Conservation (phyloP, 2,797 vertebrate species). For the Sus cebifrons region DNA sequence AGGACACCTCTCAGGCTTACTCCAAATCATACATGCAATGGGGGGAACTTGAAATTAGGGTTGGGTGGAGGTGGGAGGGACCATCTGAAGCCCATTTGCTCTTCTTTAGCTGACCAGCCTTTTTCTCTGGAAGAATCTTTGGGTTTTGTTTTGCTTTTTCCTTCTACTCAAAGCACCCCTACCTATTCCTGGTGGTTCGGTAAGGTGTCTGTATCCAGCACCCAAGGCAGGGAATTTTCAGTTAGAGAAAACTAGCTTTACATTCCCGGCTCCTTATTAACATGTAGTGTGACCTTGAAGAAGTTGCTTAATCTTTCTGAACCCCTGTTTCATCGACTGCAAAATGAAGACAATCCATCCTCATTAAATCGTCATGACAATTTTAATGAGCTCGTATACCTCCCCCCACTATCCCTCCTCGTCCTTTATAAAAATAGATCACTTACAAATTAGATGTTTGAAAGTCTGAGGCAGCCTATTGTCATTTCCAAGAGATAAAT, state of each 20-base stretch:
- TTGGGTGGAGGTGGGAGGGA: rapidly evolving
- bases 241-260: not conserved
- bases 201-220: not conserved
- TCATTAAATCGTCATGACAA: conserved; percentile 70
- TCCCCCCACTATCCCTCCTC: not conserved
- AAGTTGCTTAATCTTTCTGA: conserved; percentile 61
- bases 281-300: conserved; percentile 64
- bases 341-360: conserved; percentile 70
- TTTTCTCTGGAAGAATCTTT: not conserved
- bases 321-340: conserved; percentile 44
- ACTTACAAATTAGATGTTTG: conserved; percentile 73
- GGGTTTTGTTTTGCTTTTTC: not conserved
- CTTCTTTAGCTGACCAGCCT: not conserved
- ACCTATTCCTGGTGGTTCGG: not conserved
- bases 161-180: not conserved
- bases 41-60: not conserved
- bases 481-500: conserved; percentile 77
- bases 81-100: not conserved
- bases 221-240: not conserved
- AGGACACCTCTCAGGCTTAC: not conserved
- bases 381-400: conserved; percentile 70
- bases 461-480: conserved; percentile 72
- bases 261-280: not conserved
- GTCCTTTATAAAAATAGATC: conserved; percentile 76
- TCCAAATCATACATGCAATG: not conserved